Evolutionary conservation across 2,113 vertebrate species (phyloP), one percentile per base, ranked within the genome.

Genomic region (Riparia riparia): DNA sequence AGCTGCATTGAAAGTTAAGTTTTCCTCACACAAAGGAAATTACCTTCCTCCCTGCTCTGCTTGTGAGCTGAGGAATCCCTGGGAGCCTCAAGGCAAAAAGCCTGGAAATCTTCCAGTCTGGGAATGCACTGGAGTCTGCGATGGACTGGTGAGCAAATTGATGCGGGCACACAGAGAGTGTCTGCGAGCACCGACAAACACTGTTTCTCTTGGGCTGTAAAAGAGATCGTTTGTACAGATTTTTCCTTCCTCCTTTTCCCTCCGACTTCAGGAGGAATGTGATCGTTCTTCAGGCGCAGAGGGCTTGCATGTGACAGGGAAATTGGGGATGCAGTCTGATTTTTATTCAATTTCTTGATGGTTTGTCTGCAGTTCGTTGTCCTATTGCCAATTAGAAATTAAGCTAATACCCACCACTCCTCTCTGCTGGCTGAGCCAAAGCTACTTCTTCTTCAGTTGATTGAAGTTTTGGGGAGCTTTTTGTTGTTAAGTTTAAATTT

Each of bases 21-120:
- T 92, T 15, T 41, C 72, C 68, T 77, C 61, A 19, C 63, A 44
- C n/a, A 58, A 32, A 87, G 89, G 91, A 79, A 92, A 85, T 93
- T 42, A 7, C 71, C 86, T 70, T 89, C 63, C 50, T 83, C 58
- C 44, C 85, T 63, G 72, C 87, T 84, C 73, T 73, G 64, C 17
- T 1, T 16, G 3, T 16, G 88, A 51, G 70, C 32, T 71, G 15
- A 6, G 19, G 64, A 24, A 10, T 76, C 76, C 72, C 83, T 73
- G 89, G 82, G 56, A 95, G 82, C 86, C 89, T 41, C 2, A 57
- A 76, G 89, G 85, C 82, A 76, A 31, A 50, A 53, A 82, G 32
- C 44, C 91, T 92, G 95, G 95, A 91, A 81, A 58, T 17, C 8
- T 51, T 89, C 80, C 96, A 86, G 76, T 31, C 68, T 58, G 9